phyloP scores from a whole-genome alignment of 2,113 vertebrate species.

The Sula dactylatra region DNA sequence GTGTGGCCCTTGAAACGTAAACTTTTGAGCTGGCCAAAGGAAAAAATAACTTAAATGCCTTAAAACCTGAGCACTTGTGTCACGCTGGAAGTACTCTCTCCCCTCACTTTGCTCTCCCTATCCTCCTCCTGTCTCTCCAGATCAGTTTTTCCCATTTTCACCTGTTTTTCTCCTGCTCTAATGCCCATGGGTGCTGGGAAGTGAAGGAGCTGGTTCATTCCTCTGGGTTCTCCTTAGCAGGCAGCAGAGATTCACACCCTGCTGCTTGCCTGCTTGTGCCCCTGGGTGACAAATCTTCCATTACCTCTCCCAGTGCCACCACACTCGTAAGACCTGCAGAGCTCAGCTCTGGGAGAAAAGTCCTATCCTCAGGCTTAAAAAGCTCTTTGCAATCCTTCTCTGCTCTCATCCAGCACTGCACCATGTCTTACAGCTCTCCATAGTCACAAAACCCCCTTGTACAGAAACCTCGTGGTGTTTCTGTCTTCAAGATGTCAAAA shows the following conservation, averaged over 20 bases:
- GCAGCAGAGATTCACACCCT: neutral
- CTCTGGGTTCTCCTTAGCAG: neutral
- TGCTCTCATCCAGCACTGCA: neutral
- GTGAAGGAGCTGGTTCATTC: neutral
- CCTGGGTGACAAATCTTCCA: neutral
- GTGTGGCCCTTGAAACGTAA: neutral
- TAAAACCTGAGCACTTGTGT: neutral
- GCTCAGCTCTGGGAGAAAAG: neutral
- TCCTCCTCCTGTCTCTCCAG: neutral
- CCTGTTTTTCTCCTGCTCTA: neutral
- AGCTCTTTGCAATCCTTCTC: neutral
- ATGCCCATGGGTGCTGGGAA: neutral
- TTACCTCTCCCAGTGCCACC: neutral
- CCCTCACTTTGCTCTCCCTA: neutral
- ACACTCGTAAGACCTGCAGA: neutral
- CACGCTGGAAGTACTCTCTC: neutral
- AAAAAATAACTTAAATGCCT: neutral
- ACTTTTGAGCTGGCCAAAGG: neutral
- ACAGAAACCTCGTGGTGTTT: neutral
- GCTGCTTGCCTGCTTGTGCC: neutral
- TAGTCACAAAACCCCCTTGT: neutral
- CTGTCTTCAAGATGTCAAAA: neutral
- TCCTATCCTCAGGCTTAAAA: neutral
- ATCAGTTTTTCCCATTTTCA: neutral
- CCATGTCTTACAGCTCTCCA: accelerated